Evolutionary conservation across 2,888 invertebrate genomes (phyloP).

Genomic region (Eristalis tenax): DNA sequence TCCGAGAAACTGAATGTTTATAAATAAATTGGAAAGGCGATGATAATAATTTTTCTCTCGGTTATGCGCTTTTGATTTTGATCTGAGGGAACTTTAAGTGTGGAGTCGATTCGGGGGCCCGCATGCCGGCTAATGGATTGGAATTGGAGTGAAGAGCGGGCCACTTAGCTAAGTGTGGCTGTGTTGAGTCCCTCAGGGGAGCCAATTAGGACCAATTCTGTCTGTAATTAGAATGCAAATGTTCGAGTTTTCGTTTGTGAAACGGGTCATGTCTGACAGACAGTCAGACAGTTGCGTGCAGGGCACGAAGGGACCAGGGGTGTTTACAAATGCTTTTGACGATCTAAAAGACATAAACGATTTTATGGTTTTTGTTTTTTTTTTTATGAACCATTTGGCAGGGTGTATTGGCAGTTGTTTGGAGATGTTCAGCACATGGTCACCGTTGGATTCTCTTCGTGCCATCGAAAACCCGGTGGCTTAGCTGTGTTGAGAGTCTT

Average conservation of each 20-base stretch:
- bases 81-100: not conserved
- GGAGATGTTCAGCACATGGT: not conserved
- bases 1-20: not conserved
- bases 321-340: not conserved
- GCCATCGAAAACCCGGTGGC: too few species aligned
- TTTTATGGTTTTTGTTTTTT: not conserved
- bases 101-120: not conserved
- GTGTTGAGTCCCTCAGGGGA: not conserved
- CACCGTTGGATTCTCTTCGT: not conserved
- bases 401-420: not conserved
- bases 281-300: not conserved
- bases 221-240: not conserved
- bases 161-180: not conserved
- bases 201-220: constrained; percentile 6
- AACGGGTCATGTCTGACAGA: not conserved
- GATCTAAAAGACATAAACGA: not conserved
- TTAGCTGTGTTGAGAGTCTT: too few species aligned
- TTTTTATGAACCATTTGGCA: not conserved
- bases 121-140: not conserved
- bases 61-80: not conserved
- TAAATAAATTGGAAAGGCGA: not conserved
- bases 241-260: not conserved
- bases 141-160: not conserved
- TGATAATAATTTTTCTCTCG: not conserved
- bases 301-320: not conserved